These are phyloP conservation scores for Hipposideros larvatus DNA, from an alignment of 2,797 vertebrate genomes.

Conservation along the genomic window DNA sequence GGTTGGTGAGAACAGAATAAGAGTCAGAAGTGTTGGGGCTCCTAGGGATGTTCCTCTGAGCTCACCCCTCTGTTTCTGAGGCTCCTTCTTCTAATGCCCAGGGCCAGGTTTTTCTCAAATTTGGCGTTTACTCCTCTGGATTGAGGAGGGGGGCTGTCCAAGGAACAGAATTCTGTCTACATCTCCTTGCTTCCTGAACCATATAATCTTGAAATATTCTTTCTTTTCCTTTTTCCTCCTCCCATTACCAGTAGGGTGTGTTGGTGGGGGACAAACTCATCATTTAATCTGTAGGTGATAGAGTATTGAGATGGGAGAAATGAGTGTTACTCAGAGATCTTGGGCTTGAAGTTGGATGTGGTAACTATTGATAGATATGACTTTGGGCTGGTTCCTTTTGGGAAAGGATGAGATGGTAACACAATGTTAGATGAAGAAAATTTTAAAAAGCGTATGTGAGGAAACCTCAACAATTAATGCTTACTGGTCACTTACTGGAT, in stretches of 20 bases:
- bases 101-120: not conserved
- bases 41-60: not conserved
- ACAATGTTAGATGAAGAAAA: not conserved
- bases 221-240: constrained; percentile 6
- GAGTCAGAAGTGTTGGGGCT: not conserved
- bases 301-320: not conserved
- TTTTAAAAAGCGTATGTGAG: not conserved
- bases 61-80: not conserved
- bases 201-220: not conserved
- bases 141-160: not conserved
- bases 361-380: not conserved
- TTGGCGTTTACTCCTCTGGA: not conserved
- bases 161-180: not conserved
- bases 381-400: not conserved
- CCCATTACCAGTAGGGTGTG: constrained; percentile 29
- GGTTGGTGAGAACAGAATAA: not conserved
- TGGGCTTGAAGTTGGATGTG: not conserved
- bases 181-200: not conserved
- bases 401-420: not conserved
- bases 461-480: not conserved
- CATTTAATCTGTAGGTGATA: constrained; percentile 55
- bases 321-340: constrained; percentile 33
- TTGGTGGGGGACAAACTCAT: constrained; percentile 70
- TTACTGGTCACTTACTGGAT: not conserved
- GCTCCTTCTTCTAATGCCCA: not conserved